Evolutionary conservation across 2,888 invertebrate genomes (phyloP).

Genomic region (Xestia rhomboidea): DNA sequence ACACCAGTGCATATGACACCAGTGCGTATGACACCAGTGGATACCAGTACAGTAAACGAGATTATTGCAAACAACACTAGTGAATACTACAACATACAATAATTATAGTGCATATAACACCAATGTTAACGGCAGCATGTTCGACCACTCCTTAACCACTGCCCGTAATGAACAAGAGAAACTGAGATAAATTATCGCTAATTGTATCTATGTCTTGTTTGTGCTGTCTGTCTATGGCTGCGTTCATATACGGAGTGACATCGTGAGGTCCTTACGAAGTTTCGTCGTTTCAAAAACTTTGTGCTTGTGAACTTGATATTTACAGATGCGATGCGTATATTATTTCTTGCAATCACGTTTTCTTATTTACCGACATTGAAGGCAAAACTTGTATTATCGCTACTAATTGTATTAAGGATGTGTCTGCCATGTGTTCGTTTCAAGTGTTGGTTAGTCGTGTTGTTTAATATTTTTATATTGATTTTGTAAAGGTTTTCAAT

Average conservation of each 20-base stretch:
- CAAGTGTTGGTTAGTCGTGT: neutral
- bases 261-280: slow-evolving; percentile 15
- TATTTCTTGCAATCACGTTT: neutral
- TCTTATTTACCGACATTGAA: neutral
- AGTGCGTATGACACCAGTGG: neutral
- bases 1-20: too few species aligned
- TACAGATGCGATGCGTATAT: slow-evolving; percentile 1
- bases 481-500: neutral
- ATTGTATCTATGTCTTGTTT: neutral
- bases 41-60: neutral
- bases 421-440: neutral
- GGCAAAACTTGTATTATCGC: neutral
- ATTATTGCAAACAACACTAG: neutral
- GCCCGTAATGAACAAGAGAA: neutral
- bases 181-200: neutral
- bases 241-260: neutral
- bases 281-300: slow-evolving; percentile 13
- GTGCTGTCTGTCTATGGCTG: neutral
- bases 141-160: neutral
- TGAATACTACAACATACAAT: neutral
- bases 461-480: neutral
- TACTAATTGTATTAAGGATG: neutral
- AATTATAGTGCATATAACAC: neutral
- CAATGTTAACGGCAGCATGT: neutral
- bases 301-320: slow-evolving; percentile 5